Percentiles rank a stretch among this genome's conserved stretches.
Evolutionary conservation across 2,113 vertebrate genomes (phyloP).

Genomic region (Dicaeum eximium): DNA sequence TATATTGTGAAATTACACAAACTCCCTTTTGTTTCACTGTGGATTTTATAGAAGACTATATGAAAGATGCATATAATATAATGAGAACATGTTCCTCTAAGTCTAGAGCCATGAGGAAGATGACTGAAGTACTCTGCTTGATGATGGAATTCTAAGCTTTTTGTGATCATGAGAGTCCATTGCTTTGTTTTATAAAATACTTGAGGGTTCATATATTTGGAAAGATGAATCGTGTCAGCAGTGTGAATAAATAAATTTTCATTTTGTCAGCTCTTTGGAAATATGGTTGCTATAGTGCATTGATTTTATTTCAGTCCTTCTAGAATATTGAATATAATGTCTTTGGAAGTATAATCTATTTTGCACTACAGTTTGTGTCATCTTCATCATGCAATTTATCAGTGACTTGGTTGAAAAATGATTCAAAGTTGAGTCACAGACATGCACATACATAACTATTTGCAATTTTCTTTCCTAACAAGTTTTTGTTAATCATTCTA

Average conservation of each 20-base stretch:
- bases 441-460: neutral
- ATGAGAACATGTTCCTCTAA: neutral
- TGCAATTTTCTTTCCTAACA: neutral
- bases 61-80: neutral
- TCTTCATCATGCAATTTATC: neutral
- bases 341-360: neutral
- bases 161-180: neutral
- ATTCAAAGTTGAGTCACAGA: neutral
- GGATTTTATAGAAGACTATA: neutral
- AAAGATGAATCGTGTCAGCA: neutral
- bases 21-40: neutral
- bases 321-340: neutral
- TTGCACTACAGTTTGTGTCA: neutral
- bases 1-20: neutral
- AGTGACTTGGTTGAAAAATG: neutral
- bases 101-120: neutral
- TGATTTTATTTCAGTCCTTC: conserved; percentile 23
- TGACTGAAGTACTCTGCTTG: neutral
- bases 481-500: neutral
- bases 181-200: neutral
- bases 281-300: neutral
- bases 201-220: neutral
- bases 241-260: neutral
- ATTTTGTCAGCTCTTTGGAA: conserved; percentile 7
- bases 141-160: neutral